phyloP scores from a whole-genome alignment of 2,888 invertebrate genomes.

The Liposcelis brunnea region DNA sequence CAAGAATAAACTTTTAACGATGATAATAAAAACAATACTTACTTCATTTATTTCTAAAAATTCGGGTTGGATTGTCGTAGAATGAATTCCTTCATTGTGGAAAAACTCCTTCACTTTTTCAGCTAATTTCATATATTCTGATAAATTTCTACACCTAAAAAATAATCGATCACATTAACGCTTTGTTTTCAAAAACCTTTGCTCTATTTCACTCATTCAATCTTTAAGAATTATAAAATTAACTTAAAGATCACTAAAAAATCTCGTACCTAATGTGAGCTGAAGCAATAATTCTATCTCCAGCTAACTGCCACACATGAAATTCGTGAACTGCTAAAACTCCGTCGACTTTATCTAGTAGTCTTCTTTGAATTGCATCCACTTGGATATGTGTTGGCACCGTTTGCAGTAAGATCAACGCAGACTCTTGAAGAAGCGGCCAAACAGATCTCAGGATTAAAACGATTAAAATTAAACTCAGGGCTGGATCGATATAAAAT shows the following conservation, averaged over 20 bases:
- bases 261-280: conserved; percentile 83
- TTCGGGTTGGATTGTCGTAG: conserved; percentile 96
- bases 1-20: conserved; percentile 9
- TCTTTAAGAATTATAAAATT: conserved; percentile 1
- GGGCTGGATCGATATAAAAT: conserved; percentile 84
- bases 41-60: conserved; percentile 59
- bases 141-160: conserved; percentile 69
- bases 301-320: conserved; percentile 96
- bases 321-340: conserved; percentile 94
- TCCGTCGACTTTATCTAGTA: conserved; percentile 81
- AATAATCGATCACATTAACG: not conserved
- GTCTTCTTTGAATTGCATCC: conserved; percentile 73
- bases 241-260: not conserved
- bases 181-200: not conserved
- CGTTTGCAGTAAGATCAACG: conserved; percentile 89
- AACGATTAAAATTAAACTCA: conserved; percentile 75
- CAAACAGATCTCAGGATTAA: conserved; percentile 78
- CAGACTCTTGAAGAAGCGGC: conserved; percentile 85
- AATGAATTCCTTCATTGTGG: conserved; percentile 96
- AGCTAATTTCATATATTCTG: conserved; percentile 94
- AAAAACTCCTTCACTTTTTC: conserved; percentile 94
- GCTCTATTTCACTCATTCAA: too few relatives aligned
- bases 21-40: conserved; percentile 12
- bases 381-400: conserved; percentile 88
- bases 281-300: conserved; percentile 91